Base-by-base conservation (phyloP, 2,797 vertebrate genomes). In the Delichon dasypus region DNA sequence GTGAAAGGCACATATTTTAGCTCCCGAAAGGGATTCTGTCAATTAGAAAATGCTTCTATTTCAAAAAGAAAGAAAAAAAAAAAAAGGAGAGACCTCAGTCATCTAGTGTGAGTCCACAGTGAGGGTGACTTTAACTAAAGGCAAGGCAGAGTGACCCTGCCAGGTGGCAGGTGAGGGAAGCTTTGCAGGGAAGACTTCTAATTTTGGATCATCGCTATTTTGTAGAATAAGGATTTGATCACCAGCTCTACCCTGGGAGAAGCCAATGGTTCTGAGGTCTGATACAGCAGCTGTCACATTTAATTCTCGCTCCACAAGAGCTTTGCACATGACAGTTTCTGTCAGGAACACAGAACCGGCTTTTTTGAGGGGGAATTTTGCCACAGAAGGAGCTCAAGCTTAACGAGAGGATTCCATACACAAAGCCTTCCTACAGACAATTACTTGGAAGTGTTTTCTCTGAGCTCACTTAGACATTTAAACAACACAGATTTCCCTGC, bases 21-120 rank as follows among this genome's bases (percentile, higher is more conserved):
- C 7, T 90, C 67, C 75, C 51, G 67, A 94, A 85, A 70, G 66
- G 44, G 93, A 81, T 70, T 29, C 29, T 84, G 62, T 19, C 72
- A 47, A 26, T 60, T 68, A 81, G 30, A 57, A 65, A 64, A 72
- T 25, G 13, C 23, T 89, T 40, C 44, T 77, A 10, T 36, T 73
- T 62, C 16, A 51, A 53, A 27, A 7, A 38, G 38, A 54, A 51
- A 76, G n/a, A 36, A 36, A 42, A 30, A 8, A 36, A 48, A 19
- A 74, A 8, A 18, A 4, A n/a, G 7, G 16, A 50, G 15, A 81
- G 2, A 57, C 3, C 13, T 73, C 2, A 80, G n/a, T 54, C 42
- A 83, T 36, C 20, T 0, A 45, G 13, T 27, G 50, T 1, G 1
- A 85, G 45, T 66, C 67, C 67, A 54, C 42, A 64, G 13, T 5